phyloP scores from a whole-genome alignment of 2,113 vertebrate species.

The Megaleporinus macrocephalus region DNA sequence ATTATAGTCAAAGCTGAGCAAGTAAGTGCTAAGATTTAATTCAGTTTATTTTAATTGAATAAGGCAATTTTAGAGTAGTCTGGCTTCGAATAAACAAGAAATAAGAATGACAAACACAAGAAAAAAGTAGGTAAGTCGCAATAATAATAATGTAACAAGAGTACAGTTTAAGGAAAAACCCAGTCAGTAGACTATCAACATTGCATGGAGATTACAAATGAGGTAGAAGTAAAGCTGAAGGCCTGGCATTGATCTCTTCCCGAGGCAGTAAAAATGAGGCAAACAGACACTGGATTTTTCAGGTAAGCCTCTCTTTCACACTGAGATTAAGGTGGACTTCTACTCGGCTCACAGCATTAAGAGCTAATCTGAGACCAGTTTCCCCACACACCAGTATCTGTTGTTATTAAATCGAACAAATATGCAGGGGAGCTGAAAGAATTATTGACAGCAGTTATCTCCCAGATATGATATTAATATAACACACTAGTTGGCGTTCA shows the following conservation, averaged over 20 bases:
- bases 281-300: neutral
- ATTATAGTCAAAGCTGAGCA: neutral
- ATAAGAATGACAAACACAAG: neutral
- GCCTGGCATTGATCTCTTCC: neutral
- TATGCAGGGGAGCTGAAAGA: too few relatives aligned
- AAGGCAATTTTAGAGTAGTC: neutral
- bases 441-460: too few relatives aligned
- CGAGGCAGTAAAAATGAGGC: neutral
- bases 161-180: neutral
- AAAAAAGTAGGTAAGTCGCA: neutral
- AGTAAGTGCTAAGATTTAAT: neutral
- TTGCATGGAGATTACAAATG: neutral
- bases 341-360: neutral
- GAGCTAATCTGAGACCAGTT: neutral
- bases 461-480: too few relatives aligned
- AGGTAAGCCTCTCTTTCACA: neutral
- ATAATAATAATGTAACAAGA: neutral
- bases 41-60: neutral
- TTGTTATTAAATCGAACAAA: too few relatives aligned
- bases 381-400: neutral
- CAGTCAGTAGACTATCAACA: neutral
- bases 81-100: neutral
- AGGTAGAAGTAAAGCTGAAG: neutral
- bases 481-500: too few relatives aligned
- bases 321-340: neutral